Base-by-base conservation (phyloP, 2,888 invertebrate genomes). In the Spodoptera littoralis region DNA sequence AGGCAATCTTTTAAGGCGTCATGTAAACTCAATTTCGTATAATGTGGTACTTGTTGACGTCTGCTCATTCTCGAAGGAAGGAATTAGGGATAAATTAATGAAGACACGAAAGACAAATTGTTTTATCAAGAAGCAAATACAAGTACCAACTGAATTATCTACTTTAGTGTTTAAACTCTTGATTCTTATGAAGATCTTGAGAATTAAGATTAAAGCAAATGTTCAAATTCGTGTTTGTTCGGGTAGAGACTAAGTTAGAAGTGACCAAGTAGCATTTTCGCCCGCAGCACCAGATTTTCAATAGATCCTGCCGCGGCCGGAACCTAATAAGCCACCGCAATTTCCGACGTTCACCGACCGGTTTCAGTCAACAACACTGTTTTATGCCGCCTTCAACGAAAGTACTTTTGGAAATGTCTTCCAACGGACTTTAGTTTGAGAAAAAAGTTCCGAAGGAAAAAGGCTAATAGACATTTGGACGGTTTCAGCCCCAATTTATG, bases 291-390 rank as follows among this genome's bases (percentile, higher is more conserved):
- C 79, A 82, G 82, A 86, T 84, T 86, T 89, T 88, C 90, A 91
- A 92, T 92, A 86, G 89, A 79, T 75, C 53, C 63, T 76, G 81
- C 79, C 74, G 72, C 76, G 79, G 69, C 88, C 90, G 91, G 92
- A 92, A 91, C 87, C 87, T 91, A 91, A 93, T 93, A 92, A 93
- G 90, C 79, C 81, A 65, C 86, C 90, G 92, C 92, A 93, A 93
- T 93, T 91, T 93, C 93, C 93, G 90, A 86, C 85, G 80, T 78
- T 82, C 81, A 79, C 79, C 80, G 82, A 83, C 83, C 80, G 80
- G 78, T 80, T 84, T 84, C 77, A 87, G 90, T 91, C 87, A 89
- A 91, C 89, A 89, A 84, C 85, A 84, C 80, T 81, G 80, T 84
- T 88, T 88, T 85, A 86, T 85, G 80, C 82, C 86, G 79, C 83